Evolutionary conservation across 2,797 vertebrate genomes (phyloP), one percentile per base, ranked within the genome.

Genomic region (Okamejei kenojei): DNA sequence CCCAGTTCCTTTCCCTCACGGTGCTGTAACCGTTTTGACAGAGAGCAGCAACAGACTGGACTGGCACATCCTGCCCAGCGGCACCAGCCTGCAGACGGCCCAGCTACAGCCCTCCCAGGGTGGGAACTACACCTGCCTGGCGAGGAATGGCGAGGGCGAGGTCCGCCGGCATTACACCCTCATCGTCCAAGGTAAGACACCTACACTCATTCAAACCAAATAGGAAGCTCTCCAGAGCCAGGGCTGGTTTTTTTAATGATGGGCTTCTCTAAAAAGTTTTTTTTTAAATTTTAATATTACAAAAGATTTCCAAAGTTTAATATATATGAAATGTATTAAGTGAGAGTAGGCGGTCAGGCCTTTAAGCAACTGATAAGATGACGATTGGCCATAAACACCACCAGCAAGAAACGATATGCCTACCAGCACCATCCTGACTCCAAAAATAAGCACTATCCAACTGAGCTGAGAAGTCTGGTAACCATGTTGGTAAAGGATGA

Each of bases 111-210:
- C 96, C 1, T 96, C 95, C 94, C 98, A 99, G 58, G 96, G 97
- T 0, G 98, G 98, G 23, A 97, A 93, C 0, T 99, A 99, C 95
- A 97, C 96, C 19, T 99, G 98, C 26, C 94, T 98, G 94, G 97
- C 95, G 0, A 95, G 93, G 94, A 98, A 97, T 88, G 92, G 93
- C 0, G 96, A 96, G 93, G 95, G 96, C 0, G 94, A 95, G 93
- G 95, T 94, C 0, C 96, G 95, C 94, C 97, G 97, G 94, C 97
- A 98, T 93, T 99, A 97, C 86, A 0, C 73, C 21, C 96, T 99
- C 94, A 94, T 96, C 2, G 96, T 98, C 93, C 96, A 97, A 94
- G 98, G 98, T 99, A 97, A 0, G 95, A 84, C 1, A 45, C 7
- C 1, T 0, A 0, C 0, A 77, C 29, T 77, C 7, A 61, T n/a